Evolutionary conservation across 2,888 invertebrate species (phyloP).

Genomic region (Agrilus cyanescens): DNA sequence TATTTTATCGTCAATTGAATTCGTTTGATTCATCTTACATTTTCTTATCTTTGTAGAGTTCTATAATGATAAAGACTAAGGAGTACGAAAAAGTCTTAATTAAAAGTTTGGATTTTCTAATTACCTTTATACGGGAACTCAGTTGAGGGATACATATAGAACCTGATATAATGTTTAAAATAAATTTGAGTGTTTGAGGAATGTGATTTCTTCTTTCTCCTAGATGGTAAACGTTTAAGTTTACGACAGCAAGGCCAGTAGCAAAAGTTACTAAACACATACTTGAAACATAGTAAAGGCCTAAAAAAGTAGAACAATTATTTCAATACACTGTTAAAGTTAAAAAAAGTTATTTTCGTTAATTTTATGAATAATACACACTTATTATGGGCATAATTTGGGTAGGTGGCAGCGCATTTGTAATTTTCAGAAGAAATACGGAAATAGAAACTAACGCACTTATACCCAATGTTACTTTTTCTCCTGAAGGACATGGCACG

Average conservation of each 20-base stretch:
- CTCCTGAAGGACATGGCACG: conserved; percentile 79
- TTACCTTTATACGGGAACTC: background rate
- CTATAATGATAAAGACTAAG: too few species aligned
- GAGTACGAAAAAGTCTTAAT: too few species aligned
- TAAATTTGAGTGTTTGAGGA: conserved; percentile 39
- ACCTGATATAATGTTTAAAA: background rate
- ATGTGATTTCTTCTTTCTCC: conserved; percentile 72
- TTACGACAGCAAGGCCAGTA: conserved; percentile 70
- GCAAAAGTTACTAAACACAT: conserved; percentile 73
- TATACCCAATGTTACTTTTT: conserved; percentile 77
- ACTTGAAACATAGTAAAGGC: conserved; percentile 72
- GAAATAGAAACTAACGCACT: conserved; percentile 82
- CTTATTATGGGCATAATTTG: conserved; percentile 80
- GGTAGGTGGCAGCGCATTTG: conserved; percentile 75
- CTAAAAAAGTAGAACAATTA: conserved; percentile 41
- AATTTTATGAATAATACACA: conserved; percentile 48
- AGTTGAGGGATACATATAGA: too few species aligned
- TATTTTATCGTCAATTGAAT: too few species aligned
- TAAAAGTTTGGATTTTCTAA: too few species aligned
- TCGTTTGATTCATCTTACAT: too few species aligned
- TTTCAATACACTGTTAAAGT: too few species aligned
- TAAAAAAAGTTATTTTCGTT: too few species aligned
- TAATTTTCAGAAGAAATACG: conserved; percentile 77
- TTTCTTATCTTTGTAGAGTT: too few species aligned
- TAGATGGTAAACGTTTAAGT: conserved; percentile 74